These are phyloP conservation scores for Neotoxoptera formosana DNA, from an alignment of 1,140 invertebrate genomes.

Conservation along the genomic window DNA sequence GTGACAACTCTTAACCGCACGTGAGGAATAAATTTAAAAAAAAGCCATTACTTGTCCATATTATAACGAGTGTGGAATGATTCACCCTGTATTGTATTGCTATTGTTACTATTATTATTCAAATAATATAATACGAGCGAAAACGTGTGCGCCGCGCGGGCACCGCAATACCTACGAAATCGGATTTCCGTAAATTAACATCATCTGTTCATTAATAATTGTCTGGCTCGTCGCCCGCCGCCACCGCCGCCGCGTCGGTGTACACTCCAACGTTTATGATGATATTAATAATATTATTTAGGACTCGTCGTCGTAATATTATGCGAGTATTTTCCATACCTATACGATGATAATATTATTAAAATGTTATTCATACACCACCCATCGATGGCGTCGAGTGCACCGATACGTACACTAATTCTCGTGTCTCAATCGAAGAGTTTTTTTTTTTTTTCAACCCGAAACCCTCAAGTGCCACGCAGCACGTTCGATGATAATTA, in stretches of 20 bases:
- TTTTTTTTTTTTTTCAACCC: neutral
- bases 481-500: neutral
- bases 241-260: no score
- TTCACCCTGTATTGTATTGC: no score
- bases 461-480: neutral
- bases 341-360: neutral
- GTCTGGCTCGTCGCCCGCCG: neutral
- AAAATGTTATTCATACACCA: neutral
- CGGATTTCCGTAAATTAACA: slow-evolving; percentile 6
- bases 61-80: no score
- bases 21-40: no score
- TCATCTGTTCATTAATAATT: neutral
- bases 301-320: neutral
- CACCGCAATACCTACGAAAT: neutral
- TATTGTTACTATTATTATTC: neutral
- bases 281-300: neutral
- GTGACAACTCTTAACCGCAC: no score
- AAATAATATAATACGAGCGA: neutral
- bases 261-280: neutral
- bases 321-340: neutral
- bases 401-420: neutral
- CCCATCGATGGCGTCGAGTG: neutral
- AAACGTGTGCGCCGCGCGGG: neutral
- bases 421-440: neutral
- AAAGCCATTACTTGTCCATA: no score